Evolutionary conservation across 1,140 invertebrate genomes (phyloP), one percentile per base, ranked within the genome.

Genomic region (Lepidurus arcticus): DNA sequence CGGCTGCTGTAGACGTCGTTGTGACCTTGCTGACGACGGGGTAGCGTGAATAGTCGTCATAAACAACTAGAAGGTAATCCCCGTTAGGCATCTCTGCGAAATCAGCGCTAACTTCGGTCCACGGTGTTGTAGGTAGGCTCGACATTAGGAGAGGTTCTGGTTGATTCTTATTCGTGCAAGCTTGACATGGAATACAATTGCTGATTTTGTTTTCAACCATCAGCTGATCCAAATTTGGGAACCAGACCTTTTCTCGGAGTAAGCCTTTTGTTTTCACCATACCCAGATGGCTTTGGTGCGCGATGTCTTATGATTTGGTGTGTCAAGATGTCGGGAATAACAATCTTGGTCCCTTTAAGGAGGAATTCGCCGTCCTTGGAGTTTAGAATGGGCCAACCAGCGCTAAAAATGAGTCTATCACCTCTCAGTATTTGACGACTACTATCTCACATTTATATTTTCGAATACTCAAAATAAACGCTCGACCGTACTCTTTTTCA

Each of bases 161-260:
- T 24, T 24, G 24, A 24, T 24, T 24, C 24, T 24, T 24, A 1
- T 24, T 24, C 24, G 24, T 24, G 24, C 74, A 43, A 10, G 81
- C 75, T 79, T 81, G 80, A 80, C 83, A 84, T 13, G 80, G 80
- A 11, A 83, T 77, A 78, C 83, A 84, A 7, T 42, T 47, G 78
- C 81, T 81, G 16, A 82, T 78, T 73, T 65, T n/a, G 7, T 79
- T 34, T 78, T 83, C 82, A 11, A 83, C 82, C n/a, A n/a, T n/a
- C n/a, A 80, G 9, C 75, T 79, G 77, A 76, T 84, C 83, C 10
- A 84, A 81, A n/a, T 79, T 78, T 21, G 82, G 83, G 76, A 83
- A 84, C 82, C 82, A 84, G 2, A 84, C 82, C 75, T 83, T 84
- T 77, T 82, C 80, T 34, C 82, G 47, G 5, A 84, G 73, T 10